Conservation (phyloP, 2,113 vertebrate species). For the Lipophrys pholis region DNA sequence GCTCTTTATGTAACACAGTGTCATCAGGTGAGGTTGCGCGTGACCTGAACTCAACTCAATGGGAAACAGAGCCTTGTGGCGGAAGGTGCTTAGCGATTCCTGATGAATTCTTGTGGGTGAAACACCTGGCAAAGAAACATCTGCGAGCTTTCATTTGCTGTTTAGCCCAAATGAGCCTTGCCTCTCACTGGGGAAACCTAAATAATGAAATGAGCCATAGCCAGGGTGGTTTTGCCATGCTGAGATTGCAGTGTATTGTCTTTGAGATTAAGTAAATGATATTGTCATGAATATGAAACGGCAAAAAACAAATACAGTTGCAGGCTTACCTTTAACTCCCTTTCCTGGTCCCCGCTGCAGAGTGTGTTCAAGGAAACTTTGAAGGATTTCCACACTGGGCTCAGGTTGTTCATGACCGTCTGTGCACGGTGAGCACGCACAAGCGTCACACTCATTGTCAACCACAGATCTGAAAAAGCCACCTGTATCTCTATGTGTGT, state of each 20-base stretch:
- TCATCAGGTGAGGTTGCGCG: not conserved
- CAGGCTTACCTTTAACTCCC: conserved; percentile 82
- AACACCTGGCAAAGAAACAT: conserved; percentile 1
- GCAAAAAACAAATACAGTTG: no score
- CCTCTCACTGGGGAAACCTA: not conserved
- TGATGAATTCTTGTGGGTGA: conserved; percentile 2
- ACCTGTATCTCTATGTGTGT: not conserved
- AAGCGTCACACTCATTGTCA: conserved; percentile 1
- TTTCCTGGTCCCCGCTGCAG: conserved; percentile 93
- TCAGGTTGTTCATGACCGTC: conserved; percentile 99
- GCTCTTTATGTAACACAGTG: conserved; percentile 39
- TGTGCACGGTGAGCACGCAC: conserved; percentile 66
- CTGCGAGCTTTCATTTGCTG: conserved; percentile 2
- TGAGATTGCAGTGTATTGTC: not conserved
- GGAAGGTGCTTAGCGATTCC: no score
- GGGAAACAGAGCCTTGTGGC: no score
- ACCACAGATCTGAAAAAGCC: not conserved
- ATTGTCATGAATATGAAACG: not conserved
- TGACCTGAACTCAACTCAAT: conserved; percentile 30
- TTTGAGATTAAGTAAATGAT: conserved; percentile 12
- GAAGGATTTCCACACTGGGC: conserved; percentile 97
- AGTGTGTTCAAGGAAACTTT: conserved; percentile 98
- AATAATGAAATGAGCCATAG: not conserved
- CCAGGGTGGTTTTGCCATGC: not conserved
- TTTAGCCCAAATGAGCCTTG: conserved; percentile 11